Evolutionary conservation across 2,113 vertebrate genomes (phyloP), one percentile per base, ranked within the genome.

Genomic region (Ascaphus truei): DNA sequence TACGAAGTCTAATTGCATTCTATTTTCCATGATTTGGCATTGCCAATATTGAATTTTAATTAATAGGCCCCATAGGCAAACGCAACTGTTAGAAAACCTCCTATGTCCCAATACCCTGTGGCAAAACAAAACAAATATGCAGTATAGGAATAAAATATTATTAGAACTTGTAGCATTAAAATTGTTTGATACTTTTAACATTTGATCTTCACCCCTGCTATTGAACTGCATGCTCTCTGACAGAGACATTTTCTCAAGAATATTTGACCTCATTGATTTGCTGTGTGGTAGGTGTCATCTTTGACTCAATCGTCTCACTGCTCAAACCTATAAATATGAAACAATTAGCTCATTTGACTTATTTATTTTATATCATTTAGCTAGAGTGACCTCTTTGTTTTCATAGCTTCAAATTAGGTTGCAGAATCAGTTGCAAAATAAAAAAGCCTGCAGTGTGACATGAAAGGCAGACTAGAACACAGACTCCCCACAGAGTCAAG

Each of bases 201-300:
- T 51, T 69, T 59, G 30, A 31, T 50, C 45, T 27, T 22, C 37
- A 62, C 22, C 63, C 58, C 56, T 57, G 43, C 33, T 74, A 60
- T 15, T 41, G 64, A 76, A 61, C 56, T 71, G 69, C 48, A 2
- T 4, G 59, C 48, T 1, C 43, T 76, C 51, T 62, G 53, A 65
- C 29, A 16, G 22, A 52, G 22, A 50, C 34, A 57, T 53, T 52
- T 65, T 69, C 16, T 41, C 69, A 71, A 41, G 67, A 75, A 52
- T 50, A 26, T 68, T 81, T 68, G 68, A 62, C 62, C 36, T 78
- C 71, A 30, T 76, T 81, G 62, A 74, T 68, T 72, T 65, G 50
- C 48, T 76, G 20, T 27, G 71, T 60, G 4, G 31, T 80, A 47
- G 58, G 22, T 43, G 67, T 18, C 62, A 22, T 25, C 20, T 43